Evolutionary conservation across 1,140 invertebrate genomes (phyloP).

Genomic region (Oncopodura yosiiana): DNA sequence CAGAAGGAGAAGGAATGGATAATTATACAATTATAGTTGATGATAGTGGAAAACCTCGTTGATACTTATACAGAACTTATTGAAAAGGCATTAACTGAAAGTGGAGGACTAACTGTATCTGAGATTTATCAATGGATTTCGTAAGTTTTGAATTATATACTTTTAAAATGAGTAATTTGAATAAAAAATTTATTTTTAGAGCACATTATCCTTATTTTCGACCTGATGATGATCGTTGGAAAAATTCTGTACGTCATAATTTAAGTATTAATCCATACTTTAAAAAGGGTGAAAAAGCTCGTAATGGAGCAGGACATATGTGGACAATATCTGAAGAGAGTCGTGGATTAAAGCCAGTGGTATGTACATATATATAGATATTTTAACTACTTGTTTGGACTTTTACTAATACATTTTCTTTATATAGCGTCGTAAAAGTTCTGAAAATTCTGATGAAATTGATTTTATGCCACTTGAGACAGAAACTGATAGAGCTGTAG

Average conservation of each 20-base stretch:
- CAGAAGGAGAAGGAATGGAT: no score
- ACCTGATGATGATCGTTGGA: conserved; percentile 77
- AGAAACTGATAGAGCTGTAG: conserved; percentile 22
- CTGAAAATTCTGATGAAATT: not conserved
- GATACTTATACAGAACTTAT: conserved; percentile 70
- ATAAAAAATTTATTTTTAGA: conserved; percentile 42
- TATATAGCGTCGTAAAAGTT: not conserved
- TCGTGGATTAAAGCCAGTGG: no score
- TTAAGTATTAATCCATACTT: conserved; percentile 78
- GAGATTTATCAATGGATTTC: conserved; percentile 85
- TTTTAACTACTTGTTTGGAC: no score
- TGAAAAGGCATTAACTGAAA: conserved; percentile 68
- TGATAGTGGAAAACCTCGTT: conserved; percentile 33
- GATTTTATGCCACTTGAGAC: conserved; percentile 13
- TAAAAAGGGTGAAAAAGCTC: conserved; percentile 68
- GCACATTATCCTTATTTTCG: conserved; percentile 77
- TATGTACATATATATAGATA: no score
- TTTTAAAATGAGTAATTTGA: conserved; percentile 5
- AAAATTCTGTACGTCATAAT: conserved; percentile 79
- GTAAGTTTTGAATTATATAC: conserved; percentile 49
- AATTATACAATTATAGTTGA: conserved; percentile 12
- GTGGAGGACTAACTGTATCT: conserved; percentile 74
- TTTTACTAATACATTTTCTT: no score
- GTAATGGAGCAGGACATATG: conserved; percentile 71
- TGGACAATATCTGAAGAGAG: conserved; percentile 62